phyloP scores from a whole-genome alignment of 2,888 invertebrate genomes.

The Meiosimyza platycephala region DNA sequence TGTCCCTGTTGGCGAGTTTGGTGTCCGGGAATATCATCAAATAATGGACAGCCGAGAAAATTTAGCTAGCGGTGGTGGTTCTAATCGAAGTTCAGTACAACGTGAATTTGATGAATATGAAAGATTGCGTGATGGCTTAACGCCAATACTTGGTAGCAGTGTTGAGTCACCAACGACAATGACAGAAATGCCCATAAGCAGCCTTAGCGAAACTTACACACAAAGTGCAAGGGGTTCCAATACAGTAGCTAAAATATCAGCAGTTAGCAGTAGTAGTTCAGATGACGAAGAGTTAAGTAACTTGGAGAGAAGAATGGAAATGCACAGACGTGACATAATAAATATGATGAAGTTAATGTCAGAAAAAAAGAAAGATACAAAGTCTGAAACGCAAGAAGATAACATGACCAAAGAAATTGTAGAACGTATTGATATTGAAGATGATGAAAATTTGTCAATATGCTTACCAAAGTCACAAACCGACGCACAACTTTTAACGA shows the following conservation, averaged over 20 bases:
- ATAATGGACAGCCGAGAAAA: conserved; percentile 51
- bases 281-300: conserved; percentile 54
- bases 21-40: conserved; percentile 74
- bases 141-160: conserved; percentile 53
- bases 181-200: conserved; percentile 12
- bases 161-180: conserved; percentile 48
- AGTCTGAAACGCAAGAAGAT: conserved; percentile 20
- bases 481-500: background rate
- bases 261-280: conserved; percentile 61
- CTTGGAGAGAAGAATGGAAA: conserved; percentile 41
- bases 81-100: conserved; percentile 58
- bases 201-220: conserved; percentile 11
- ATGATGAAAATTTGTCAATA: conserved; percentile 24
- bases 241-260: conserved; percentile 50
- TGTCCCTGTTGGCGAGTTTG: conserved; percentile 92
- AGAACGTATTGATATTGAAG: background rate
- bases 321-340: conserved; percentile 50
- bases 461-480: conserved; percentile 5
- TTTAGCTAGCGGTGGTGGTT: conserved; percentile 43
- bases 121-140: conserved; percentile 49
- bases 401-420: background rate
- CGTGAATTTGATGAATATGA: conserved; percentile 54
- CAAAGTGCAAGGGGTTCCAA: conserved; percentile 3
- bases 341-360: conserved; percentile 60
- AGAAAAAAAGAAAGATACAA: conserved; percentile 51